Base-by-base conservation (phyloP, 2,888 invertebrate genomes). In the Torymus auratus region DNA sequence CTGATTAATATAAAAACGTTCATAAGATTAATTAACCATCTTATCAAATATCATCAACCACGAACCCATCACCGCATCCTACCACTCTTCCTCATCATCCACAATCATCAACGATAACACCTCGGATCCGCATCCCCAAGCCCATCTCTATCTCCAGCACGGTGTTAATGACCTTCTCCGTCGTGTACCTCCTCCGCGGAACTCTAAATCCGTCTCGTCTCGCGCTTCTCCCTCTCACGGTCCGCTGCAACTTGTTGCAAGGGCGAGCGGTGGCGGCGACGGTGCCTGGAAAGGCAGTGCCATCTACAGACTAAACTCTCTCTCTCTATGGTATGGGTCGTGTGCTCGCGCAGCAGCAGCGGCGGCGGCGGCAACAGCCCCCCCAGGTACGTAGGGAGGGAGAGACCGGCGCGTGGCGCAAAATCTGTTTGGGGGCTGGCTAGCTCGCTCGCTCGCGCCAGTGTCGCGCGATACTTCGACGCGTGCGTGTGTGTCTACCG, bases 381-480 rank as follows among this genome's bases (percentile, higher is more conserved):
- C 56, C 60, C 62, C 78, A 56, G 76, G 69, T 73, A 55, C 28
- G 17, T n/a, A 68, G 71, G 53, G 53, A 41, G 65, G 50, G 70
- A 60, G 70, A 15, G 65, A 60, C 58, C 72, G 78, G 75, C 81
- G 83, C 80, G 83, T 81, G 83, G 77, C 80, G 82, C 77, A 20
- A 81, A 82, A 60, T 73, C 67, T 64, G 68, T 72, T 64, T 72
- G 72, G 55, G 77, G 80, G 84, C 73, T 41, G 41, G 41, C 41
- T 41, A 41, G 41, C 5, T 41, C 41, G 41, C 41, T 41, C 41
- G 15, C n/a, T 68, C 62, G 70, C 76, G 84, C 76, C 88, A 88
- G 88, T 88, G 84, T 88, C 84, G 87, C 85, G 88, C 89, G 86
- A 82, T 83, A 87, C 87, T 84, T 87, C 85, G 85, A 78, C 80